phyloP scores from a whole-genome alignment of 1,140 invertebrate species.

The Antheraea mylitta region DNA sequence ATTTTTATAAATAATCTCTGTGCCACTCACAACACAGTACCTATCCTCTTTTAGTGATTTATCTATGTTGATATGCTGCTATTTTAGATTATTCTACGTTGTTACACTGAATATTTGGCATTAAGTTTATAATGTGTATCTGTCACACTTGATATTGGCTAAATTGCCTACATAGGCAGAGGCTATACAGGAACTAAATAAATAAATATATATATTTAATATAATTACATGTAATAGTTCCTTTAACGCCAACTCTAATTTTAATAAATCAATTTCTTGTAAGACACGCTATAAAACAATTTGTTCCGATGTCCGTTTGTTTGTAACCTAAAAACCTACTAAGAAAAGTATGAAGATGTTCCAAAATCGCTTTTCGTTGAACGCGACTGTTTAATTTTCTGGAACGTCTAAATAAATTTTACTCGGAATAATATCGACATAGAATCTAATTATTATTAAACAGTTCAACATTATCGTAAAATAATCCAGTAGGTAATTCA shows the following conservation, averaged over 20 bases:
- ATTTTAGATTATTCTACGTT: too few species aligned
- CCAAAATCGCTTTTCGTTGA: not conserved
- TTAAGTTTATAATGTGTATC: too few species aligned
- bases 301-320: not conserved
- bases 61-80: too few species aligned
- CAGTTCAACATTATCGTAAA: not conserved
- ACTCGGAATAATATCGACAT: constrained; percentile 2
- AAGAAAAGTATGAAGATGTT: not conserved
- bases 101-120: too few species aligned
- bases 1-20: too few species aligned
- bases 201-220: too few species aligned
- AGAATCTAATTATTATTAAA: not conserved
- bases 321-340: not conserved
- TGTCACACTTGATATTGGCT: too few species aligned
- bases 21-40: too few species aligned
- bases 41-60: too few species aligned
- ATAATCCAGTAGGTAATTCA: not conserved
- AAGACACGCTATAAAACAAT: not conserved
- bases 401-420: not conserved
- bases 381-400: constrained; percentile 1
- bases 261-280: not conserved
- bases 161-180: too few species aligned
- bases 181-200: too few species aligned
- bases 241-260: not conserved
- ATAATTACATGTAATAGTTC: not conserved